phyloP scores from a whole-genome alignment of 2,113 vertebrate genomes.

The Elanus axillaris region DNA sequence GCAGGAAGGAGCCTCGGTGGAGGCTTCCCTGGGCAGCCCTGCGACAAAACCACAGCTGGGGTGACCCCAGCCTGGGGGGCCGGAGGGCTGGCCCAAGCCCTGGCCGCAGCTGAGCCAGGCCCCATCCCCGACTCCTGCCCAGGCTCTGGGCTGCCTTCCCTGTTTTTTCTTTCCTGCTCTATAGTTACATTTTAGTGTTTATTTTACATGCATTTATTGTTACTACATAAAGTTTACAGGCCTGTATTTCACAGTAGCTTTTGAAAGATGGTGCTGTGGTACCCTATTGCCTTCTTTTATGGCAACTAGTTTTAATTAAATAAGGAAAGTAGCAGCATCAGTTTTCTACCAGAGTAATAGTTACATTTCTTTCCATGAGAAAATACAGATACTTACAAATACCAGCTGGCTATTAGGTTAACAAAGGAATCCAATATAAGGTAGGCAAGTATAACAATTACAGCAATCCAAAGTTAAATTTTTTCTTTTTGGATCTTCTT shows the following conservation, averaged over 20 bases:
- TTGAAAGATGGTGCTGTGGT: background rate
- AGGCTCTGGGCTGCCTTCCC: background rate
- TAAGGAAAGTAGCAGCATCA: background rate
- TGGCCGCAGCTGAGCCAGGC: rapidly evolving
- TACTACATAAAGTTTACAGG: background rate
- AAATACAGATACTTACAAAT: background rate
- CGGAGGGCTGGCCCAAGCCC: rapidly evolving
- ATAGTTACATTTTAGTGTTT: background rate
- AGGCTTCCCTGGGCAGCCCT: background rate
- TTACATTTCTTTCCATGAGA: background rate
- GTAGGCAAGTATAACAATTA: background rate
- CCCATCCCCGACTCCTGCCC: rapidly evolving
- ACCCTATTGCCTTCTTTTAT: background rate
- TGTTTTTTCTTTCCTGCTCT: background rate
- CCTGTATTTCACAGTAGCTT: background rate
- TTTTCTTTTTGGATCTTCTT: background rate
- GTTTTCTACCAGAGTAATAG: background rate
- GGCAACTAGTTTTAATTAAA: conserved; percentile 12
- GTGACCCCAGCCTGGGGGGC: rapidly evolving
- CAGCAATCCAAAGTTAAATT: background rate
- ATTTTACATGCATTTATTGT: background rate
- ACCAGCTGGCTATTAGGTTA: background rate
- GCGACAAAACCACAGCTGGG: background rate
- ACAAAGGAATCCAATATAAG: background rate
- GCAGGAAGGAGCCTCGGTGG: background rate